Base-by-base conservation (phyloP, 1,140 invertebrate species). In the Trichomalopsis sarcophagae region DNA sequence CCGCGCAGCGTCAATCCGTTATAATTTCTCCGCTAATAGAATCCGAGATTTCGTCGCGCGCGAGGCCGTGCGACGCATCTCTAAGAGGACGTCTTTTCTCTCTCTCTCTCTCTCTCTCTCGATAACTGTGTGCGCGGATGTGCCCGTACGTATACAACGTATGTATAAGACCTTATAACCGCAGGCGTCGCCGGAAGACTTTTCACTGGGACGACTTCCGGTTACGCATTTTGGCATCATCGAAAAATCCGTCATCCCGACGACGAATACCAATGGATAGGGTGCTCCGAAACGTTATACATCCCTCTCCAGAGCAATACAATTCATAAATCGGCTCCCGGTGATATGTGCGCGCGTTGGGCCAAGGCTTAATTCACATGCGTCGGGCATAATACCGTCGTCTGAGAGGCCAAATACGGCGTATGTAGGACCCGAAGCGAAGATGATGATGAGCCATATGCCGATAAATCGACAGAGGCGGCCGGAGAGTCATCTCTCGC, bases 1-100 rank as follows among this genome's bases (percentile, higher is more conserved):
- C 89, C 90, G 87, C 88, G 88, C 87, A 87, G 89, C 89, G 90
- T 91, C 90, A 91, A 91, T 91, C 92, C 92, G 92, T 93, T 93
- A 93, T 93, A 93, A 93, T 93, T 92, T 92, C 92, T 92, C 91
- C 91, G 91, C 90, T 92, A 92, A 92, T 92, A 91, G 92, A 92
- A 92, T 92, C 92, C 91, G 84, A 92, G 91, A 92, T 92, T 93
- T 93, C 90, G 90, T 91, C 88, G 88, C 85, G 5, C 33, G 5
- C 33, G 87, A 33, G 81, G 87, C 89, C 91, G 91, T 92, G 91
- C 89, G 85, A 77, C 85, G 91, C 91, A 92, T 92, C 89, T 87
- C 74, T 85, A n/a, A 55, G 30, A 33, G 77, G 81, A 69, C 50
- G 27, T 33, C 10, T 13, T 6, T 36, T 36, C 33, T 36, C 33